Conservation (phyloP, 2,113 vertebrate species). For the Myanophis thanlyinensis region DNA sequence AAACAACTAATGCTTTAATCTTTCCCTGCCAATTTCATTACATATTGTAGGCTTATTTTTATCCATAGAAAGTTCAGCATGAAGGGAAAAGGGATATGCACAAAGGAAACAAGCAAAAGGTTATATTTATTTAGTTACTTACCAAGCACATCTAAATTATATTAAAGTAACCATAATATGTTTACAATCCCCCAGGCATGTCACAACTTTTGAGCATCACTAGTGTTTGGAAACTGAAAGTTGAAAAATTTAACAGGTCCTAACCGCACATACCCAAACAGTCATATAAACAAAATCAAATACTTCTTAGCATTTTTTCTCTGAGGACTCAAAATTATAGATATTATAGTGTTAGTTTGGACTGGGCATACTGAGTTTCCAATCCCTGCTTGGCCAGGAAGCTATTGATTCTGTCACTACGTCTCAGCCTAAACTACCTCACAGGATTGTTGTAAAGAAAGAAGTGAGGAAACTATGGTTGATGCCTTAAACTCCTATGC, state of each 20-base stretch:
- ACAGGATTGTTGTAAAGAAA: neutral
- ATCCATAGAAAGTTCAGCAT: neutral
- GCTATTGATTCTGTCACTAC: neutral
- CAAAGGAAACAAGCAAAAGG: too few species aligned
- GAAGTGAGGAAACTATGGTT: neutral
- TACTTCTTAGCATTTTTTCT: neutral
- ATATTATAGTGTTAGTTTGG: neutral
- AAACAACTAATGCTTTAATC: neutral
- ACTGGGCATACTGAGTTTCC: neutral
- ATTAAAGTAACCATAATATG: too few species aligned
- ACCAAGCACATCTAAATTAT: too few species aligned
- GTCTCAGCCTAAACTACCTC: neutral
- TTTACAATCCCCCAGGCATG: too few species aligned
- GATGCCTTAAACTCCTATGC: neutral
- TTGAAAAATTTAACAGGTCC: too few species aligned
- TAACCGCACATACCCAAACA: neutral
- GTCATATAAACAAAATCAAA: neutral
- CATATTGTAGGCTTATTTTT: neutral
- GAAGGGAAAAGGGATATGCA: neutral
- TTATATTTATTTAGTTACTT: too few species aligned
- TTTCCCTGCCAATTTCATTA: neutral
- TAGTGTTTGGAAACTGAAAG: too few species aligned
- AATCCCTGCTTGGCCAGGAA: neutral
- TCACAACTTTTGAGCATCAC: too few species aligned
- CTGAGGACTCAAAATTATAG: neutral